Evolutionary conservation across 2,113 vertebrate genomes (phyloP).

Genomic region (Syrmaticus mikado): DNA sequence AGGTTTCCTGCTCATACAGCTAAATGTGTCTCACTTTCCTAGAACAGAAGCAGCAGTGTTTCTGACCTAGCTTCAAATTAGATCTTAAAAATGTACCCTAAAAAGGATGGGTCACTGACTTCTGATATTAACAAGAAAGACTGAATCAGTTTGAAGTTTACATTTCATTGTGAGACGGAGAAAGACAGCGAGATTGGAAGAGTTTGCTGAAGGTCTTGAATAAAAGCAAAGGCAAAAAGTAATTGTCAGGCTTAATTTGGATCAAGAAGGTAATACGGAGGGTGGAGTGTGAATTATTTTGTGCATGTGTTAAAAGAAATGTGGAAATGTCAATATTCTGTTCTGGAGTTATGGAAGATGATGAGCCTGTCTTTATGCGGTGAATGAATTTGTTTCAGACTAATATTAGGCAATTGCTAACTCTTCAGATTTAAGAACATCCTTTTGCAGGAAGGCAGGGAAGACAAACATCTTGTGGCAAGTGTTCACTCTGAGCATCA

Average conservation of each 20-base stretch:
- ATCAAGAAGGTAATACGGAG: not conserved
- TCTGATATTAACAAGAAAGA: not conserved
- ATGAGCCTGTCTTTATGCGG: accelerated
- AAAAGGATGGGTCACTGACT: not conserved
- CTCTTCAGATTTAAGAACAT: not conserved
- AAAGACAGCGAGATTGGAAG: not conserved
- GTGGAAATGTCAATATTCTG: not conserved
- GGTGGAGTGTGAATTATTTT: not conserved
- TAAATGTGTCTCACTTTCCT: not conserved
- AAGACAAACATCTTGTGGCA: not conserved
- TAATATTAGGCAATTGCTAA: not conserved
- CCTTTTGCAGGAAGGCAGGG: not conserved
- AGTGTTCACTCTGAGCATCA: not conserved
- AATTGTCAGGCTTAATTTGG: not conserved
- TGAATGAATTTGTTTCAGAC: not conserved
- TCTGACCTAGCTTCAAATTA: not conserved
- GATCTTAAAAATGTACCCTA: not conserved
- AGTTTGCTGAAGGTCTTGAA: not conserved
- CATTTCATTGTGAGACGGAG: not conserved
- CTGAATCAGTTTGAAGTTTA: not conserved
- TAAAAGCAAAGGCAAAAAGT: not conserved
- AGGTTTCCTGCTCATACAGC: not conserved
- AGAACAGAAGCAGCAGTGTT: not conserved
- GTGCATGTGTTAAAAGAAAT: not conserved
- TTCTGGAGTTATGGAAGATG: not conserved